Conservation (phyloP, 2,113 vertebrate genomes). For the Microcebus lehilahytsara region DNA sequence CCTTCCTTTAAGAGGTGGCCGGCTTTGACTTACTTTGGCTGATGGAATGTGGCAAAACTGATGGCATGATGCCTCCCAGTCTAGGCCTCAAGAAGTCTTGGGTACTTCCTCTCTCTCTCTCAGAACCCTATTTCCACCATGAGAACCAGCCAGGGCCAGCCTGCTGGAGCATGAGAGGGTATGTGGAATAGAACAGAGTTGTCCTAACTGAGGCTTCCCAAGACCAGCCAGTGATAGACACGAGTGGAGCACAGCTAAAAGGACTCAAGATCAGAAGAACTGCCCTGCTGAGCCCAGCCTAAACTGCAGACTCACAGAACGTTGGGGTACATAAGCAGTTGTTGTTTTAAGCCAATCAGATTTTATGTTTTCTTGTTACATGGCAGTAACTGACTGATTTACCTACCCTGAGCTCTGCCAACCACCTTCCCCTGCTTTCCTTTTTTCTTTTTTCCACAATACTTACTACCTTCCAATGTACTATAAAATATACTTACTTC, state of each 20-base stretch:
- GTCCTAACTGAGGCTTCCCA: not conserved
- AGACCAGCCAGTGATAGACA: not conserved
- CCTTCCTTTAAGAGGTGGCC: not conserved
- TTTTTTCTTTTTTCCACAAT: too few species aligned
- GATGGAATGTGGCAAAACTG: not conserved
- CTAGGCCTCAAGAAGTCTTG: not conserved
- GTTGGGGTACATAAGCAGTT: accelerated
- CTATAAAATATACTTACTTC: not conserved
- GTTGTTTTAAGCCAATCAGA: not conserved
- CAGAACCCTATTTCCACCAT: not conserved
- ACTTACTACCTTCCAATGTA: not conserved
- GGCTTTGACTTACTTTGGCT: too few species aligned
- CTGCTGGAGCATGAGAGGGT: accelerated
- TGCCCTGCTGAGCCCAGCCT: not conserved
- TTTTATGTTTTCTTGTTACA: not conserved
- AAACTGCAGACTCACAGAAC: not conserved
- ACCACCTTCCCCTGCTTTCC: not conserved
- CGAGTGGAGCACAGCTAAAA: not conserved
- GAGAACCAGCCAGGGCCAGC: not conserved
- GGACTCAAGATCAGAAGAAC: not conserved
- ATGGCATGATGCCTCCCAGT: accelerated
- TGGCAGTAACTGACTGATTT: not conserved
- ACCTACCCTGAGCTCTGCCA: not conserved
- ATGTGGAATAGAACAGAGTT: accelerated
- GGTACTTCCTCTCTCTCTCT: accelerated